phyloP scores from a whole-genome alignment of 2,113 vertebrate species.

The Climacteris rufus region DNA sequence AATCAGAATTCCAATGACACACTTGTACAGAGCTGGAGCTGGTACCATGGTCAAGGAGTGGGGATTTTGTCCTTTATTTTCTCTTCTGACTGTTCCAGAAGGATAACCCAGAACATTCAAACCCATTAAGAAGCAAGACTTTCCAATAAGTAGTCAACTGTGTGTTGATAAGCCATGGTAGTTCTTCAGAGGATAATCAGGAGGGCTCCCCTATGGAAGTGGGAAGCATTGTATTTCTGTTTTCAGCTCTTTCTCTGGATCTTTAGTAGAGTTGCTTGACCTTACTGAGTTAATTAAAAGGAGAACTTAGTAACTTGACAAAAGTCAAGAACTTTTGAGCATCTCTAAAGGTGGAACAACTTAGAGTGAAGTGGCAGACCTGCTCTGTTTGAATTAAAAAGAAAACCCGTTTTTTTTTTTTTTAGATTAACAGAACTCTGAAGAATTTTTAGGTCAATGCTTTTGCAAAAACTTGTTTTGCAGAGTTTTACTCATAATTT shows the following conservation, averaged over 20 bases:
- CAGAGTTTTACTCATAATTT: not conserved
- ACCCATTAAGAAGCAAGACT: not conserved
- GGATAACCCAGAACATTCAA: not conserved
- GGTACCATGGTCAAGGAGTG: not conserved
- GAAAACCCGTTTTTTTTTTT: not conserved
- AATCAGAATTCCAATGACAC: not conserved
- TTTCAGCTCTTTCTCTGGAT: not conserved
- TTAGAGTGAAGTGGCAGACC: not conserved
- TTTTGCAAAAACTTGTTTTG: not conserved
- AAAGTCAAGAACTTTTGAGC: not conserved
- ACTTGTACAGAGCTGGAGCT: not conserved
- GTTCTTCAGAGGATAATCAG: not conserved
- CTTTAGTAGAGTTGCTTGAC: not conserved
- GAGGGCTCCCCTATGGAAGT: not conserved
- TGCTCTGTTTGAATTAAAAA: not conserved
- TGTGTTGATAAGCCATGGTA: not conserved
- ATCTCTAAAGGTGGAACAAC: not conserved
- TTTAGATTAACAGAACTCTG: not conserved
- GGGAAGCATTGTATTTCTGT: not conserved
- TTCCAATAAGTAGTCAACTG: not conserved
- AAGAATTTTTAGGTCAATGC: not conserved
- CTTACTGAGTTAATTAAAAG: not conserved
- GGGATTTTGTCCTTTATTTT: not conserved
- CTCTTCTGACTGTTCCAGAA: not conserved
- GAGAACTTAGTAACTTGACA: not conserved